Conservation (phyloP, 2,113 vertebrate genomes). For the Piprites chloris region DNA sequence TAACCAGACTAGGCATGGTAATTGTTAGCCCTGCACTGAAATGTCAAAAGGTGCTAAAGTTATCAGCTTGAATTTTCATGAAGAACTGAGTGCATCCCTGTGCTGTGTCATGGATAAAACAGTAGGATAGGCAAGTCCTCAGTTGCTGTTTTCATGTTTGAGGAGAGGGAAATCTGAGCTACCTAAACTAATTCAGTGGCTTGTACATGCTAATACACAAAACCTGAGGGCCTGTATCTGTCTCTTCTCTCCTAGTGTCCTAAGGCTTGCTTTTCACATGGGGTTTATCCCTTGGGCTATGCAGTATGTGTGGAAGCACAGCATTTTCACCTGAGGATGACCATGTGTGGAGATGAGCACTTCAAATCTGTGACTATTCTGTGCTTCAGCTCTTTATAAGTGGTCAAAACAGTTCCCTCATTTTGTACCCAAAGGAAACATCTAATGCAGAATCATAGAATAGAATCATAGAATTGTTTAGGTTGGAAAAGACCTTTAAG, state of each 20-base stretch:
- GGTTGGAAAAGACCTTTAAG: not conserved
- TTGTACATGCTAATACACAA: not conserved
- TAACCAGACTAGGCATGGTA: not conserved
- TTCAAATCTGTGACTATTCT: not conserved
- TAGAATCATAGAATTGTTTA: not conserved
- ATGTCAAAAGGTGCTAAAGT: not conserved
- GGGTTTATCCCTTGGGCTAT: not conserved
- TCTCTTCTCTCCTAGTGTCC: not conserved
- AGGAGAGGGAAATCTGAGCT: not conserved
- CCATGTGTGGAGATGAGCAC: not conserved
- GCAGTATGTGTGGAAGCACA: not conserved
- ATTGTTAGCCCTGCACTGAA: not conserved
- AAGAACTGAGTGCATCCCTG: not conserved
- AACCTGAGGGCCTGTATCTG: not conserved
- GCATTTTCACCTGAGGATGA: not conserved
- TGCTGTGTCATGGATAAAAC: not conserved
- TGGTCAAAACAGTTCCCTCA: not conserved
- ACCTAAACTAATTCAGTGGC: not conserved
- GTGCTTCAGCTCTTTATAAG: not conserved
- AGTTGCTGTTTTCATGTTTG: not conserved
- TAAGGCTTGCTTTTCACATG: not conserved
- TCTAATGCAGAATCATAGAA: not conserved
- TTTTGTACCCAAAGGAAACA: not conserved
- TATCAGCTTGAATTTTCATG: conserved; percentile 6
- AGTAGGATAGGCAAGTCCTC: not conserved